These are phyloP conservation scores for Poecilia velifera DNA, from an alignment of 2,797 vertebrate genomes.

Conservation along the genomic window DNA sequence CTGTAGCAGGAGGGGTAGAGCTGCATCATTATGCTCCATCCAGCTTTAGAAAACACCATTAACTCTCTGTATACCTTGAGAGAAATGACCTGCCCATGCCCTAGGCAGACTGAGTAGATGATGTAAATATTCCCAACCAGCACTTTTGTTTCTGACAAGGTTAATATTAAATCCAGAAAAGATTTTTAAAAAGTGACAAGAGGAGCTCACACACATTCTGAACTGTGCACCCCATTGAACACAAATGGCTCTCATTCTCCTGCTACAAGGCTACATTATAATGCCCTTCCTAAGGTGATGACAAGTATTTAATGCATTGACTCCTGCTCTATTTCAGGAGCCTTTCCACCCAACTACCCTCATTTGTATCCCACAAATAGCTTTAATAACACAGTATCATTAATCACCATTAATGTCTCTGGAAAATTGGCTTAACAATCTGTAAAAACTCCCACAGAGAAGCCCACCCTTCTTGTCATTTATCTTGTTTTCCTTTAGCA, in stretches of 20 bases:
- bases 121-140: background rate
- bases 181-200: background rate
- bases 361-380: conserved; percentile 44
- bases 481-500: conserved; percentile 56
- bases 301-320: conserved; percentile 33
- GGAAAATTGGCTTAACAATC: conserved; percentile 70
- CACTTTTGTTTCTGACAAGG: background rate
- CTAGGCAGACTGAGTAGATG: background rate
- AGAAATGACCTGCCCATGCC: background rate
- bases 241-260: conserved; percentile 52
- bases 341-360: conserved; percentile 31
- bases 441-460: conserved; percentile 65
- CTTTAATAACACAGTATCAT: conserved; percentile 53
- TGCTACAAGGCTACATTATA: conserved; percentile 39
- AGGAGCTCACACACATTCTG: background rate
- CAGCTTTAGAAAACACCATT: background rate
- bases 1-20: background rate
- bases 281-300: conserved; percentile 36
- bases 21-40: background rate
- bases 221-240: conserved; percentile 50
- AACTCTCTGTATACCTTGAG: background rate
- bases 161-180: background rate
- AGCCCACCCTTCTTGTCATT: conserved; percentile 51
- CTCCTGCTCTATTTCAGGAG: conserved; percentile 35
- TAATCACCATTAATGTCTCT: conserved; percentile 69